Evolutionary conservation across 2,888 invertebrate genomes (phyloP), one percentile per base, ranked within the genome.

Genomic region (Conops quadrifasciatus): DNA sequence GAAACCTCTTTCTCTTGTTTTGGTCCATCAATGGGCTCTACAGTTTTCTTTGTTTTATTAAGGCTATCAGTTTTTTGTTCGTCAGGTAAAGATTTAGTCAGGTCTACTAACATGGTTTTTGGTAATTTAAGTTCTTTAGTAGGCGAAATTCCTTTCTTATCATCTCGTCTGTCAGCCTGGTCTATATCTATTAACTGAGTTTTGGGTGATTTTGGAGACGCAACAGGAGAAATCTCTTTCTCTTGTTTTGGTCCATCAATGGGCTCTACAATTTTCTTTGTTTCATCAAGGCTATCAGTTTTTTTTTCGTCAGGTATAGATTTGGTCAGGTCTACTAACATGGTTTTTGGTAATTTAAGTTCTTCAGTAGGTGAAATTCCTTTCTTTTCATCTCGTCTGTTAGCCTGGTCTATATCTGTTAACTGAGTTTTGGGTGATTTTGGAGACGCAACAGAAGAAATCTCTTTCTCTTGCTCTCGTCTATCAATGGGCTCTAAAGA

Each of bases 21-120:
- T 30, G n/a, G 24, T 70, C 16, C 75, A 77, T 1, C 74, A 74
- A 72, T 78, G 77, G 60, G 72, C 36, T 13, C 21, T 43, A 21
- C 2, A 43, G 43, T 19, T 45, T 19, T 36, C 36, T 36, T 36
- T 9, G 9, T 36, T 9, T 28, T 58, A 3, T 28, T 5, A 28
- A 11, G 19, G 28, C 1, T 11, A 2, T 58, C 36, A 7, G 4
- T 9, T 7, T 9, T 9, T 36, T 7, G 36, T 4, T 36, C 58
- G 28, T 58, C 58, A 13, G 58, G 7, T 26, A 58, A 26, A 15
- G 24, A 28, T 58, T 58, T 28, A 24, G 58, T 28, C 28, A 58
- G 26, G 16, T 58, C 24, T 13, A 36, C 15, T 15, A 15, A 7
- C 36, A 13, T 36, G 15, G 2, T 13, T 43, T 43, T 5, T 19